Evolutionary conservation across 2,113 vertebrate species (phyloP), one percentile per base, ranked within the genome.

Genomic region (Corythornis madagascariensis): DNA sequence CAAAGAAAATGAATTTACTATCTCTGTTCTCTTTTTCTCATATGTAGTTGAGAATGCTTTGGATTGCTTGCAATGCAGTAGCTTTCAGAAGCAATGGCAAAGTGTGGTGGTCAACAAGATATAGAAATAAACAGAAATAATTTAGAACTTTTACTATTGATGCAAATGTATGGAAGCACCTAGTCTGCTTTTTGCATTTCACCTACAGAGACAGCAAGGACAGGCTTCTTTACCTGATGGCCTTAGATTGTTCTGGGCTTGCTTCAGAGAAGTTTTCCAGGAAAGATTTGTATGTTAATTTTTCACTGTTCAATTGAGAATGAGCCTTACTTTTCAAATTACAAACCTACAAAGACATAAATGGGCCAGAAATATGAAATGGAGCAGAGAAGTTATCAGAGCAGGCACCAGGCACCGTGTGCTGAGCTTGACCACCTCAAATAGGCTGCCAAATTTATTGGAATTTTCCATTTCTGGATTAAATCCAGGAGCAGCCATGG

Each of bases 241-340:
- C 19, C 11, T 67, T 16, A 31, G 66, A 43, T 19, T 59, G 12
- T 74, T 60, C 50, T 47, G 65, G 48, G 8, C 16, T 90, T 61
- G 7, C 29, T 86, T 77, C 20, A 55, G 33, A 78, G 24, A 60
- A 18, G 5, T 61, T 88, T 67, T 38, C 40, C 38, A 12, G 40
- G 56, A 63, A 57, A 66, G 14, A 48, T 53, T 45, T 80, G 35
- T 80, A 3, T 60, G 31, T 80, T 16, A 57, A 42, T 63, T 19
- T 43, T 65, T 57, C 3, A 4, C 28, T 7, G 4, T 35, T 10
- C 5, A 38, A 47, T 42, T 0, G 1, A 47, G 80, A 83, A 42
- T 42, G 56, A 76, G 19, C 19, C 17, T 85, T 70, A 38, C 50
- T 70, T 93, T 82, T 76, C 40, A 38, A 60, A 59, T 63, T 35